phyloP scores from a whole-genome alignment of 37 sponge, comb jelly and placozoan genomes.

The Sycon ciliatum region DNA sequence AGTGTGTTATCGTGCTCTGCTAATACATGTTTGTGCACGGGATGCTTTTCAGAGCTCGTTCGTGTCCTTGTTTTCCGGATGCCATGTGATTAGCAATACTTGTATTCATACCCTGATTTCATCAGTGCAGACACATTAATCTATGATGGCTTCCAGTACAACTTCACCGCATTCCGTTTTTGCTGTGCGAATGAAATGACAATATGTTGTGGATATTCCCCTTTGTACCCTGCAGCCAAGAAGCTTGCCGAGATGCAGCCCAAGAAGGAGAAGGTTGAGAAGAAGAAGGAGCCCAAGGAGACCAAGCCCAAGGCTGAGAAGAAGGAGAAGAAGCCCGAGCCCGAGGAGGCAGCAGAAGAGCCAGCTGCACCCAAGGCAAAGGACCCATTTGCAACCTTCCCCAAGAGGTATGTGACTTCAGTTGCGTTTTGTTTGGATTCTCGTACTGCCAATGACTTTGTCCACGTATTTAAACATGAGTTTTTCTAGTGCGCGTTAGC shows the following conservation, averaged over 20 bases:
- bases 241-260: conserved; percentile 54
- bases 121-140: too few species aligned
- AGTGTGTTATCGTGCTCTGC: too few species aligned
- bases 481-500: conserved; percentile 8
- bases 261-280: conserved; percentile 46
- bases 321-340: conserved; percentile 17
- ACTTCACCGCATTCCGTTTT: too few species aligned
- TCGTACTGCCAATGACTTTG: not conserved
- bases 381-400: conserved; percentile 72
- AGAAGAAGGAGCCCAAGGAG: conserved; percentile 37
- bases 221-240: conserved; percentile 37
- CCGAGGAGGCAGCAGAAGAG: conserved; percentile 54
- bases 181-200: too few species aligned
- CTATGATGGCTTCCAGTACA: too few species aligned
- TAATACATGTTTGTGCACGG: too few species aligned
- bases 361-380: conserved; percentile 36
- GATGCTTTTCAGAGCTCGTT: too few species aligned
- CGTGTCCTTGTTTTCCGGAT: too few species aligned
- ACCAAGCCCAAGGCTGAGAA: not conserved
- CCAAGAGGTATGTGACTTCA: conserved; percentile 43
- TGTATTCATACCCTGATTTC: too few species aligned
- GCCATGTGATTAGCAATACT: too few species aligned
- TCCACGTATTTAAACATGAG: not conserved
- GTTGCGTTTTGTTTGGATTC: not conserved
- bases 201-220: too few species aligned